Conservation (phyloP, 2,888 invertebrate genomes). For the Lasioglossum calceatum region DNA sequence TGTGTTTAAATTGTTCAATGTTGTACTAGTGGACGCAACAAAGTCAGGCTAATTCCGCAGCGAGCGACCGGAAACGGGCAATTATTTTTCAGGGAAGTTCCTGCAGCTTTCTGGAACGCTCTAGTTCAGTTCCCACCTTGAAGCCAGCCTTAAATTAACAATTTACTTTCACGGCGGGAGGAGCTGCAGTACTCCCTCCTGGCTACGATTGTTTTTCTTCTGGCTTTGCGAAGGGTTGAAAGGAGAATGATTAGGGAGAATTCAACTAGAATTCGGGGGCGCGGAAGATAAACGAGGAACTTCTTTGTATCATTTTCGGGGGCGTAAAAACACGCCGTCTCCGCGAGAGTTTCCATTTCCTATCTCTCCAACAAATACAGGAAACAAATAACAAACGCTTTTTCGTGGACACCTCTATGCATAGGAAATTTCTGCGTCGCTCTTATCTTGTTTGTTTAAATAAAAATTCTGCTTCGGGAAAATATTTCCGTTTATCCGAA, state of each 20-base stretch:
- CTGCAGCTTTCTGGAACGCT: not conserved
- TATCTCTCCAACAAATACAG: not conserved
- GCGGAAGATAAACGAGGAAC: constrained; percentile 41
- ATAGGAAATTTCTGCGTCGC: not conserved
- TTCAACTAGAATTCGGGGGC: constrained; percentile 30
- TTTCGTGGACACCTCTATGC: not conserved
- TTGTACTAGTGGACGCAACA: not conserved
- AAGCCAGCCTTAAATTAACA: not conserved
- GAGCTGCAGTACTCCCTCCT: not conserved
- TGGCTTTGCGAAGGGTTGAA: not conserved
- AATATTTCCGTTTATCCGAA: not conserved
- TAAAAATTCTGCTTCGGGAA: not conserved
- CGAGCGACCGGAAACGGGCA: not conserved
- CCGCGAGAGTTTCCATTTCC: not conserved
- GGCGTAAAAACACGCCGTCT: not conserved
- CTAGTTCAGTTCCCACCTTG: constrained; percentile 11
- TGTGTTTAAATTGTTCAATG: not conserved
- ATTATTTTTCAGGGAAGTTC: not conserved
- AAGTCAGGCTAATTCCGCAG: not conserved
- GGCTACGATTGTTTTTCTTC: constrained; percentile 34
- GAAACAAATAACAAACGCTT: not conserved
- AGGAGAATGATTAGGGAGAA: constrained; percentile 32
- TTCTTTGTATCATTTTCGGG: constrained; percentile 28
- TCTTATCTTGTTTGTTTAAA: not conserved
- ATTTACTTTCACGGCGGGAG: not conserved